Conservation (phyloP, 2,888 invertebrate species). For the Ochropleura plecta region DNA sequence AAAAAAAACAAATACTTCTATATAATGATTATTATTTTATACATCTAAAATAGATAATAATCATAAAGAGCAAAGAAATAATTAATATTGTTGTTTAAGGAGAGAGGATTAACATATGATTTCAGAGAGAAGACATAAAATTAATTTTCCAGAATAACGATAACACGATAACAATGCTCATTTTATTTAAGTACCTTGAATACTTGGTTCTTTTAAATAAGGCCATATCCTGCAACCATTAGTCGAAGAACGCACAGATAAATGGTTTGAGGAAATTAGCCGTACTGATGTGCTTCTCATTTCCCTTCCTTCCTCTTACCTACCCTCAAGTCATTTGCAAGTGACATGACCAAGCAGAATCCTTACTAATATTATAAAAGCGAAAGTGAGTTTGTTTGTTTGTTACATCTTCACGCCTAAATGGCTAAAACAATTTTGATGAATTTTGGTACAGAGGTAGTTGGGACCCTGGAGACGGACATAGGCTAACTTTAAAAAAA, state of each 20-base stretch:
- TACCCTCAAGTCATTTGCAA: conserved; percentile 20
- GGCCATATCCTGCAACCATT: conserved; percentile 33
- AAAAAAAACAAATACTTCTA: too few species aligned
- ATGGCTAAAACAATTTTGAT: too few species aligned
- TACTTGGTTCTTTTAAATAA: not conserved
- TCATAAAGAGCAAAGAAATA: too few species aligned
- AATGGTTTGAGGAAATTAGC: conserved; percentile 59
- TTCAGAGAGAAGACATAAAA: not conserved
- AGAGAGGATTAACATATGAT: not conserved
- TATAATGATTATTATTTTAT: too few species aligned
- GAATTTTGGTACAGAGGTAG: too few species aligned
- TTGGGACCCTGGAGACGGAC: too few species aligned
- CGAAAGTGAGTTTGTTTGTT: too few species aligned
- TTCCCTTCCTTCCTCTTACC: conserved; percentile 9
- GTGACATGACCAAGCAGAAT: conserved; percentile 19
- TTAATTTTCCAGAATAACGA: not conserved
- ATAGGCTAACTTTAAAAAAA: too few species aligned
- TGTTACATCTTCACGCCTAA: too few species aligned
- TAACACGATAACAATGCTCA: not conserved
- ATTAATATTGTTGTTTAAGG: too few species aligned
- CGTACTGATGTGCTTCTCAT: conserved; percentile 19
- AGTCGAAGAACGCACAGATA: conserved; percentile 37
- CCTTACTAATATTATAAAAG: too few species aligned
- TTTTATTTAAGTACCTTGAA: not conserved
- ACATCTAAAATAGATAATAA: too few species aligned